Conservation (phyloP, 2,888 invertebrate genomes). For the Archips xylosteana region DNA sequence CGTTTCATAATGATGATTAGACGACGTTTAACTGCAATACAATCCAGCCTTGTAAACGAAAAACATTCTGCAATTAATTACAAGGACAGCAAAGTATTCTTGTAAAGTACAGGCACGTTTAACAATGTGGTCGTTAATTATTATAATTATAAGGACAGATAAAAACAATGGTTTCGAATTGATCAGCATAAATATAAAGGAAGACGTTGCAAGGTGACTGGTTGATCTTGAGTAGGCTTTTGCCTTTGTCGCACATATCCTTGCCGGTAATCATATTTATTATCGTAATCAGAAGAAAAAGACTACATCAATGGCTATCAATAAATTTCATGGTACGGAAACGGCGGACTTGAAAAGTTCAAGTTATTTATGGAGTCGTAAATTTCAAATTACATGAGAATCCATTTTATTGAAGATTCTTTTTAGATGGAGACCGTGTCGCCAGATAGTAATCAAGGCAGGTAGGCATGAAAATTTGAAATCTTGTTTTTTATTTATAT, state of each 20-base stretch:
- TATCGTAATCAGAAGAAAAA: neutral
- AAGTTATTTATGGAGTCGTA: neutral
- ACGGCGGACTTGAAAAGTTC: neutral
- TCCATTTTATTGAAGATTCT: neutral
- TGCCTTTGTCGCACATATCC: neutral
- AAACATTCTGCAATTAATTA: neutral
- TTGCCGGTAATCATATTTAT: neutral
- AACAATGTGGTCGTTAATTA: neutral
- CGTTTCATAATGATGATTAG: neutral
- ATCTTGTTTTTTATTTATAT: neutral
- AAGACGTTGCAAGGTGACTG: neutral
- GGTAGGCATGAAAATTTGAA: neutral
- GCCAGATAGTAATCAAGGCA: neutral
- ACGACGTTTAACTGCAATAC: neutral
- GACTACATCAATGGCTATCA: neutral
- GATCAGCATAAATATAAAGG: neutral
- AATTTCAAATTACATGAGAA: neutral
- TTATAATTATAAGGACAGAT: slow-evolving; percentile 1
- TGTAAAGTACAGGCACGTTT: neutral
- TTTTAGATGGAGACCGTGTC: neutral
- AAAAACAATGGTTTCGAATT: neutral
- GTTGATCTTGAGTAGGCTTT: slow-evolving; percentile 12
- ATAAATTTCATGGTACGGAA: neutral
- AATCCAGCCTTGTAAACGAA: neutral
- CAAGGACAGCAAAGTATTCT: too few relatives aligned